These are phyloP conservation scores for Bergia puertoricense DNA, from an alignment of 92 coral and sea anemone genomes.

Conservation along the genomic window DNA sequence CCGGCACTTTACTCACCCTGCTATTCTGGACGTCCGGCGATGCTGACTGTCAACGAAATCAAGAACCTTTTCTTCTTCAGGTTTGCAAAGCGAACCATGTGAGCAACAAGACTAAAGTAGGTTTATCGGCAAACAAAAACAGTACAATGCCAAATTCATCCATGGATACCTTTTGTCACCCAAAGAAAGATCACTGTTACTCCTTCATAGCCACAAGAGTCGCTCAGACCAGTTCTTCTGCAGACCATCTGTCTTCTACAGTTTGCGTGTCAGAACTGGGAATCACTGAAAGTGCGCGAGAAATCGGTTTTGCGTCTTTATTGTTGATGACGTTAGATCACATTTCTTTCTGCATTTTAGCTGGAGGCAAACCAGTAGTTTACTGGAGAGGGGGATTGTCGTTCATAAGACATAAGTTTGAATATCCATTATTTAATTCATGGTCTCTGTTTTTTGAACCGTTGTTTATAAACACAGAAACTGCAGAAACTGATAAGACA, in stretches of 20 bases:
- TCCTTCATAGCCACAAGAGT: conserved; percentile 1
- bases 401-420: background rate
- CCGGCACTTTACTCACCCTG: too few relatives aligned
- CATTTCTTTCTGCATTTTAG: conserved; percentile 2
- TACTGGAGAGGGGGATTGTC: too few relatives aligned
- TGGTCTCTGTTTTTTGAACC: conserved; percentile 7
- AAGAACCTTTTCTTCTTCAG: too few relatives aligned
- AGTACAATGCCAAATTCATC: background rate
- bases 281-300: background rate
- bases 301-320: background rate
- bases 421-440: background rate
- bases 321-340: conserved; percentile 1
- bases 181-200: background rate
- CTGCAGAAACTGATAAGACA: background rate
- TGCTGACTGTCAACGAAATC: too few relatives aligned
- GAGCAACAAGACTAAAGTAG: background rate
- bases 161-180: background rate
- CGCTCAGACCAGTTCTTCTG: background rate
- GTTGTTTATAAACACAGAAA: background rate
- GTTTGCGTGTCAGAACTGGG: conserved; percentile 9
- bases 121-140: background rate
- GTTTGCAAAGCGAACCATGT: background rate
- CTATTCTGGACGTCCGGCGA: too few relatives aligned
- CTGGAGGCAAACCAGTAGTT: too few relatives aligned
- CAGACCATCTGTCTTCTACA: background rate